A percentile compares a stretch with the other conserved stretches of the same genome.
These are phyloP conservation scores for Nettapus auritus DNA, from an alignment of 2,113 vertebrate species.

Conservation along the genomic window DNA sequence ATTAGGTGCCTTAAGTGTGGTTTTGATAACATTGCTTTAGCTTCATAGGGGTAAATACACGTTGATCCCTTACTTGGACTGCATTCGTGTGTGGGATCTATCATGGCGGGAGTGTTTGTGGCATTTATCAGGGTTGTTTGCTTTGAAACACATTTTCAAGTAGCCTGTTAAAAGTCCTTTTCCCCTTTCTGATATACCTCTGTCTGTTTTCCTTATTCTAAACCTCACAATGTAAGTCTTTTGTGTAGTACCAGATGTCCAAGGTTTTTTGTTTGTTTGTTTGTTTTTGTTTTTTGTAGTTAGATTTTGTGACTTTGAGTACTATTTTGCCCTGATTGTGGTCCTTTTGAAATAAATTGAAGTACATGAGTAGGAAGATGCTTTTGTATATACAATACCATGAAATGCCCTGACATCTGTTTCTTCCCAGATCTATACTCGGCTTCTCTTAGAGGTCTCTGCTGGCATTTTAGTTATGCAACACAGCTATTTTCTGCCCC, in stretches of 20 bases:
- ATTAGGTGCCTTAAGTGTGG: not conserved
- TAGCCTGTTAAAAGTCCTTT: not conserved
- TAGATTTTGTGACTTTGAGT: not conserved
- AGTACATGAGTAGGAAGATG: not conserved
- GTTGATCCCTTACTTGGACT: not conserved
- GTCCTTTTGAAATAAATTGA: not conserved
- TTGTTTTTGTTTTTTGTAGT: not conserved
- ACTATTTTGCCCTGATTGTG: not conserved
- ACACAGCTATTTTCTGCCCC: not conserved
- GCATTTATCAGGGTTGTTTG: not conserved
- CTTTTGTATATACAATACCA: not conserved
- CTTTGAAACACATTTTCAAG: conserved; percentile 29
- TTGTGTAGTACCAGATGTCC: not conserved
- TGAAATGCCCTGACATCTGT: not conserved
- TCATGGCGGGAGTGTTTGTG: not conserved
- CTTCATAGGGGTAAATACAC: not conserved
- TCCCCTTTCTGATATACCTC: not conserved
- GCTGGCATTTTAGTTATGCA: not conserved
- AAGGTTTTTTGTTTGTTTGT: too few relatives aligned
- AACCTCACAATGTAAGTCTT: not conserved
- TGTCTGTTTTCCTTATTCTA: not conserved
- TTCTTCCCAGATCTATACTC: not conserved
- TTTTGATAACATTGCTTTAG: not conserved
- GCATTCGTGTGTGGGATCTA: fast-evolving
- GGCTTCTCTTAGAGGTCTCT: not conserved